Evolutionary conservation across 1,140 invertebrate genomes (phyloP), one percentile per base, ranked within the genome.

Genomic region (Ridgeia piscesae): DNA sequence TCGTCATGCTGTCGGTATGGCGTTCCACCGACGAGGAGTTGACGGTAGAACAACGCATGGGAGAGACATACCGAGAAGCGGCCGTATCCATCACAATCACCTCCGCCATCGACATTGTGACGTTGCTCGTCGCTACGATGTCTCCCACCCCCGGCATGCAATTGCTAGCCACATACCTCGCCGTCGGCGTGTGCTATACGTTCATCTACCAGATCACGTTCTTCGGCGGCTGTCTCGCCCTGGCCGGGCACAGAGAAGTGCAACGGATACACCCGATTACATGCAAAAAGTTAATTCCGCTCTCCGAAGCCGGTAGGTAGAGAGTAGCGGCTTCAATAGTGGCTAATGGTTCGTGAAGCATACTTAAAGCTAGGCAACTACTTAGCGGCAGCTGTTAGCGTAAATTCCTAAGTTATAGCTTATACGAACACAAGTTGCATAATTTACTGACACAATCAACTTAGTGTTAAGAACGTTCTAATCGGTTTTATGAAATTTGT

Each of bases 61-160:
- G 97, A 0, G 96, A 97, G 90, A 98, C 98, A 95, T 97, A 99
- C 94, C 98, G 98, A 91, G 98, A 99, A 95, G 98, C 99, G 33
- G 99, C 98, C 0, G 98, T 99, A 21, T 99, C 98, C 1, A 99
- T 99, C 92, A 99, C 99, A 42, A 99, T 99, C 93, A 99, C 99
- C 0, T 99, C 99, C 0, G 96, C 99, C 33, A 99, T 99, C 0
- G 98, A 99, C 95, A 98, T 99, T 96, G 97, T 99, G 93, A 99
- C 58, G 2, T 77, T 77, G 58, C 14, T 77, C 58, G 27, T 77
- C 0, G 58, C 14, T 4, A 27, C 58, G 58, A 77, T 4, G 2
- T 14, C 58, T 77, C 27, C 58, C 2, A 77, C 27, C 58, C 58
- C 58, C 14, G 98, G 33, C 99, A 98, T 99, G 0, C 97, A 98